A percentile compares a stretch with the other conserved stretches of the same genome.
phyloP scores from a whole-genome alignment of 2,113 vertebrate genomes.

The Varanus komodoensis region DNA sequence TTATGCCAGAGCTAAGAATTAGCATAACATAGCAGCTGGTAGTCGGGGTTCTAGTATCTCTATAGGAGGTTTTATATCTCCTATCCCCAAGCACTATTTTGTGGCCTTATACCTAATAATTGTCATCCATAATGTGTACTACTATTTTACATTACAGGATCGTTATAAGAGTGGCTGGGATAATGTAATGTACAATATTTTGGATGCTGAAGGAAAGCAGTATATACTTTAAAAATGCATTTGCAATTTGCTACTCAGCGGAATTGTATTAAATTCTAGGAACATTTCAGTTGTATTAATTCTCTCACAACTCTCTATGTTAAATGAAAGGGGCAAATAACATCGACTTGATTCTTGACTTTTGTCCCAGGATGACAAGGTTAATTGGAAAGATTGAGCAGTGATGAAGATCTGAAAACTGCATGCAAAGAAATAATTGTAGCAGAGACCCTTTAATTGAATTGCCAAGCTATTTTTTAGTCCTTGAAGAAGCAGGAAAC shows the following conservation, averaged over 20 bases:
- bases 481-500: background rate
- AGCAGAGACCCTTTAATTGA: conserved; percentile 48
- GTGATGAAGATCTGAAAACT: conserved; percentile 36
- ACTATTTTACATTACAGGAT: background rate
- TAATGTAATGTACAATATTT: background rate
- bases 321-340: background rate
- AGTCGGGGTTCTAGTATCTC: background rate
- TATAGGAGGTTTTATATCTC: background rate
- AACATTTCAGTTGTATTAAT: background rate
- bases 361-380: fast-evolving
- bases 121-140: background rate
- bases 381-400: conserved; percentile 8
- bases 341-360: fast-evolving
- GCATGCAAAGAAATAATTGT: conserved; percentile 36
- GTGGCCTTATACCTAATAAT: background rate
- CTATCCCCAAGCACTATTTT: background rate
- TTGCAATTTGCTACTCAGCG: background rate
- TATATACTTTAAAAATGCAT: background rate
- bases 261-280: background rate
- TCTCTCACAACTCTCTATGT: background rate
- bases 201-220: background rate
- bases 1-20: background rate
- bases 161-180: background rate
- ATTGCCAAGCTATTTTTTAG: background rate
- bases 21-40: background rate